Base-by-base conservation (phyloP, 92 coral and sea anemone species). In the Pocillopora grandis region DNA sequence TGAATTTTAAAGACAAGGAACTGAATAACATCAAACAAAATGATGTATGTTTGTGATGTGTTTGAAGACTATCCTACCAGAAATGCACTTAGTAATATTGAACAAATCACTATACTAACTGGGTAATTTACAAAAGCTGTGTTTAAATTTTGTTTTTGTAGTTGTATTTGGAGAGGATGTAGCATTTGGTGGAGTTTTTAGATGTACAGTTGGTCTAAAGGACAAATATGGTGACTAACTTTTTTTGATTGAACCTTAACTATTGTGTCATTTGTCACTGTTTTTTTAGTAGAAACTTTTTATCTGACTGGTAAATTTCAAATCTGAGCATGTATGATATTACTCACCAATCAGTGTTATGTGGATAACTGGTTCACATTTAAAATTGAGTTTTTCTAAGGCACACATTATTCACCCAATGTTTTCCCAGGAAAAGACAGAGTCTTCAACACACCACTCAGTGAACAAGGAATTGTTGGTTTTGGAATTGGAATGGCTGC, bases 141-240 rank as follows among this genome's bases (percentile, higher is more conserved):
- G n/a, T 10, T 66, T 1, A 0, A 5, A 8, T 55, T 18, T 21
- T 15, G 14, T 10, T 58, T 20, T 72, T 62, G 13, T 77, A 96
- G 99, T 96, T 21, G 89, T 96, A 57, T 96, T 96, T 90, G 98
- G 99, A 61, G 98, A 94, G 64, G 99, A 96, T 96, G 99, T 96
- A 5, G 99, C 99, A 12, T 96, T 96, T 89, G 99, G 99, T 49
- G 99, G 99, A 35, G 99, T 96, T 12, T 96, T 96, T 76, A 87
- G 99, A 75, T 96, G 99, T 55, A 96, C 99, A 36, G 99, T 96
- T 91, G 99, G 99, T 10, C 88, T 96, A 12, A 83, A 92, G 82
- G 99, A 96, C 58, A 96, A 96, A 81, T 86, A 90, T 94, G 99
- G 99, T 96, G 5, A 42, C 8, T 42, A 42, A 42, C 5, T 42